Base-by-base conservation (phyloP, 1,140 invertebrate genomes). In the Trigoniulus corallinus region DNA sequence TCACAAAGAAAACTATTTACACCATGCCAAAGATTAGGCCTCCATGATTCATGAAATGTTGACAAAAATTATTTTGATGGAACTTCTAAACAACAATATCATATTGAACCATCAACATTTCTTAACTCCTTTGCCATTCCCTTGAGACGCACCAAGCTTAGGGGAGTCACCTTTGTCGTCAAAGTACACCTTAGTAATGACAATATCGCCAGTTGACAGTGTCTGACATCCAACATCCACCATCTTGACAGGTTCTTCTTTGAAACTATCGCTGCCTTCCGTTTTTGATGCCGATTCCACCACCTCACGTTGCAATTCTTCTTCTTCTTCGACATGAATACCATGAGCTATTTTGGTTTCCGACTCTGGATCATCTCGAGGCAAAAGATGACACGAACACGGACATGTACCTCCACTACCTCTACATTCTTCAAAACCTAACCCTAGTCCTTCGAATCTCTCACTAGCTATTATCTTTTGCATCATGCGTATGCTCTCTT, bases 141-240 rank as follows among this genome's bases (percentile, higher is more conserved):
- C n/a, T n/a, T n/a, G n/a, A n/a, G n/a, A n/a, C n/a, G n/a, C n/a
- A n/a, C n/a, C n/a, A n/a, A n/a, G n/a, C n/a, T n/a, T n/a, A n/a
- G n/a, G n/a, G n/a, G n/a, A n/a, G n/a, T n/a, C n/a, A n/a, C n/a
- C 67, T 47, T 62, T 69, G 53, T 85, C 82, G 44, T 78, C 77
- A 65, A 84, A 84, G 66, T 79, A 86, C 57, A 91, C 84, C 68
- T 83, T 85, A 43, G 86, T 91, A 55, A 91, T 88, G 23, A 89
- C 86, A 62, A 92, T 86, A 65, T 91, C 87, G 47, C 88, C 87
- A n/a, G 88, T 92, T 59, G 85, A 88, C 15, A 88, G 67, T 1
- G 88, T 92, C 65, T 92, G 87, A 50, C 79, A 81, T 23, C 73
- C 75, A 23, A 76, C 67, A 54, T 77, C 69, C 42, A 63, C 57